Base-by-base conservation (phyloP, 2,113 vertebrate species). In the Pedionomus torquatus region DNA sequence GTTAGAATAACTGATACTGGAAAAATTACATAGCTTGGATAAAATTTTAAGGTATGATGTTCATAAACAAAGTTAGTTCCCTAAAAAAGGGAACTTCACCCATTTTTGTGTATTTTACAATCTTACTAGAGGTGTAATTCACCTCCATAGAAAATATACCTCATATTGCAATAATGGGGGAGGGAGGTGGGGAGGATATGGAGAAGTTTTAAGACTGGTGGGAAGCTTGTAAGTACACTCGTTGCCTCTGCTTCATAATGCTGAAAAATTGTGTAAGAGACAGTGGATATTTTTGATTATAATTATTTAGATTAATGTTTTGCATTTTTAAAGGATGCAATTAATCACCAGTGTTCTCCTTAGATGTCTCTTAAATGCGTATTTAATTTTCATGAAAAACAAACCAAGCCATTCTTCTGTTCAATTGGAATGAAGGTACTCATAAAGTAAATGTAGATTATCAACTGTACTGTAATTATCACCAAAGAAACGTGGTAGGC, bases 151-250 rank as follows among this genome's bases (percentile, higher is more conserved):
- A 48, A 70, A 6, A 37, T 33, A 60, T 80, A 37, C 6, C 10
- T 69, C 15, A 41, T 52, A 7, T 6, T 76, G 12, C 23, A 75
- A 5, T 69, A 77, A 43, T 7, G 52, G 16, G 17, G 7, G 10
- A 9, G 5, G 3, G 11, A 41, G 41, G 41, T n/a, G n/a, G n/a
- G n/a, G n/a, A n/a, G n/a, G 58, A 30, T 31, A 46, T 0, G 10
- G 17, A 54, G 17, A 26, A 75, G 6, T 37, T 82, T 39, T n/a
- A 71, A 60, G 86, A 19, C 35, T 78, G 5, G 5, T 77, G 20
- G 28, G 51, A 74, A 75, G 2, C 44, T 70, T 31, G 5, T 61
- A 31, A 70, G 9, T 57, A 17, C 2, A 9, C 2, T 74, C 5
- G 7, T 17, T 61, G 15, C 30, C 37, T 58, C 26, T 79, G n/a